Base-by-base conservation (phyloP, 2,888 invertebrate species). In the Drosophila glabriapex region DNA sequence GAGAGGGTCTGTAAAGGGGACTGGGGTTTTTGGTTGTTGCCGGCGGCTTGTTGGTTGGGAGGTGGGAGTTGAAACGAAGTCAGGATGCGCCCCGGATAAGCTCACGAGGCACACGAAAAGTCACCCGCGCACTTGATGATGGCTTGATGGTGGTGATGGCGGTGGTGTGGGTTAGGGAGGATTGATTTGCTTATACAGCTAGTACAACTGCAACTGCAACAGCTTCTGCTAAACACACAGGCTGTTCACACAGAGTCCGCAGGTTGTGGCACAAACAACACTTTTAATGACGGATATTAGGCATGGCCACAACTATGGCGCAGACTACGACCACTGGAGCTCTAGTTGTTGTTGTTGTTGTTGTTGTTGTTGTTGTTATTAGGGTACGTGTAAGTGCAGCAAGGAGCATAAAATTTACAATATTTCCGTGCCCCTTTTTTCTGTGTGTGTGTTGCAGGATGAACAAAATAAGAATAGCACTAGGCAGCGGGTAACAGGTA, bases 211-310 rank as follows among this genome's bases (percentile, higher is more conserved):
- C 37, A n/a, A 53, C 46, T 12, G 19, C 37, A 37, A 33, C 25
- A 9, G 29, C 37, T n/a, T 19, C 25, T 35, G 52, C 29, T 46
- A 25, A 46, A 16, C 16, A 46, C 25, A 46, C 16, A 9, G 46
- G 58, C 29, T 63, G 29, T 37, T 43, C 33, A 50, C 25, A 46
- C 61, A 61, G 49, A 56, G 50, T 12, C 31, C 72, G 52, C 66
- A 73, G 46, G 78, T 61, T 68, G 66, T 54, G 53, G 65, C 74
- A 68, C 73, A 82, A 85, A 74, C 85, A 90, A 82, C 88, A 74
- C 77, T 87, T 85, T 85, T 90, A 87, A 85, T 85, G 90, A 85
- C 85, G 82, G 88, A 85, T 85, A 85, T 85, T 85, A 85, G 89
- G 77, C 85, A 90, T 85, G 80, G 76, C 80, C 85, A 82, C 85